phyloP scores from a whole-genome alignment of 2,888 invertebrate genomes.

The Colostygia pectinataria region DNA sequence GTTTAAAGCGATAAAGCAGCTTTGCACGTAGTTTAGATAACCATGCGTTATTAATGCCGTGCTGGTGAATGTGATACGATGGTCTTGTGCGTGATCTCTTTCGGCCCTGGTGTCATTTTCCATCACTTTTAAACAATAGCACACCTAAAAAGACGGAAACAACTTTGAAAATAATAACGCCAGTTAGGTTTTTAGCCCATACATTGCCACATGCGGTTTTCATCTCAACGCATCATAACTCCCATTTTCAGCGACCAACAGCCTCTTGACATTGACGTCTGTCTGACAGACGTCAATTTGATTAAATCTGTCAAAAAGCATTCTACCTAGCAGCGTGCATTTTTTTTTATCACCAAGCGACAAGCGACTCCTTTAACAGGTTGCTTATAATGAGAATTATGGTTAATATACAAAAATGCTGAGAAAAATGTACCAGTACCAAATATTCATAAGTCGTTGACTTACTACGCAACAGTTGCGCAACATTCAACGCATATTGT shows the following conservation, averaged over 20 bases:
- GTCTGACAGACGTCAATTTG: background rate
- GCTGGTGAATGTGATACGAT: conserved; percentile 62
- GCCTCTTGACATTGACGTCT: conserved; percentile 14
- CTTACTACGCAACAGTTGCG: too few relatives aligned
- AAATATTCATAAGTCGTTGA: conserved; percentile 41
- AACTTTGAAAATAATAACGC: conserved; percentile 31
- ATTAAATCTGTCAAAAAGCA: background rate
- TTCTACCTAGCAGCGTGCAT: too few relatives aligned
- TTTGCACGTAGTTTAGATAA: conserved; percentile 26
- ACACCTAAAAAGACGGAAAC: conserved; percentile 66
- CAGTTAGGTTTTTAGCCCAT: conserved; percentile 14
- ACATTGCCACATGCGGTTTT: conserved; percentile 40
- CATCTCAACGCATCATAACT: background rate
- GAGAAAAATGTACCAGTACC: conserved; percentile 77
- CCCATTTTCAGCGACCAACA: conserved; percentile 14
- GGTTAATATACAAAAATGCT: conserved; percentile 30
- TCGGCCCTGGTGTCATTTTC: conserved; percentile 81
- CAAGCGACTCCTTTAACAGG: conserved; percentile 1
- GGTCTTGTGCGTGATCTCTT: conserved; percentile 65
- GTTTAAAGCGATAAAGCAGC: conserved; percentile 49
- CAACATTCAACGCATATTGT: too few relatives aligned
- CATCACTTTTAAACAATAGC: conserved; percentile 51
- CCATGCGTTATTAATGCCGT: conserved; percentile 64
- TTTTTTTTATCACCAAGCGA: too few relatives aligned
- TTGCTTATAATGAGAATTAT: conserved; percentile 1